A percentile compares a stretch with the other conserved stretches of the same genome.
These are phyloP conservation scores for Scaptomyza hsui DNA, from an alignment of 1,140 invertebrate species.

Conservation along the genomic window DNA sequence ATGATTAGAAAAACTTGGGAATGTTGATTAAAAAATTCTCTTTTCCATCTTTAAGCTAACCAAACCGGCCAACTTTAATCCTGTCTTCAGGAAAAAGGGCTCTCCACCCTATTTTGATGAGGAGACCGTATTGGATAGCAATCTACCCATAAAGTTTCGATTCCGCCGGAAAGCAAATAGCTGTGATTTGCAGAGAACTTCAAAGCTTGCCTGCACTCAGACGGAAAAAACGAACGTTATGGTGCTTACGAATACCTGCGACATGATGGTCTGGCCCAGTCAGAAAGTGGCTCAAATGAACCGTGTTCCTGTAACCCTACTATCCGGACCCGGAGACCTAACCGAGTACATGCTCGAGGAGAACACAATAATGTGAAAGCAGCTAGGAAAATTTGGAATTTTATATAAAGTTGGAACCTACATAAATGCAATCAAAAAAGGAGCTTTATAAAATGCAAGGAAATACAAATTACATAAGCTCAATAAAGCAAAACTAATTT, in stretches of 20 bases:
- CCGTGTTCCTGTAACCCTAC: constrained; percentile 56
- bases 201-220: constrained; percentile 42
- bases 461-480: neutral
- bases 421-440: neutral
- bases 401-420: neutral
- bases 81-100: constrained; percentile 18
- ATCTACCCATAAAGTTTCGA: constrained; percentile 60
- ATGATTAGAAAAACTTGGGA: too few species aligned
- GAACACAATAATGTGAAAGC: constrained; percentile 61
- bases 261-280: constrained; percentile 70
- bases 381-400: constrained; percentile 7
- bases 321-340: constrained; percentile 59
- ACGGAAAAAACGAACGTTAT: constrained; percentile 67
- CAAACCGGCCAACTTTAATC: constrained; percentile 48
- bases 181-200: constrained; percentile 44
- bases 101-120: constrained; percentile 59
- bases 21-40: neutral
- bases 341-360: constrained; percentile 75
- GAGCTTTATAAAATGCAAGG: neutral
- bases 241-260: constrained; percentile 59
- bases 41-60: constrained; percentile 44
- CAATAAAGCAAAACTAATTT: constrained; percentile 1
- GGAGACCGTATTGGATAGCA: constrained; percentile 65
- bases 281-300: constrained; percentile 71
- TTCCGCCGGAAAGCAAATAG: constrained; percentile 54